Percentiles rank a stretch among this genome's conserved stretches.
Evolutionary conservation across 2,113 vertebrate species (phyloP).

Genomic region (Spermophilus dauricus): DNA sequence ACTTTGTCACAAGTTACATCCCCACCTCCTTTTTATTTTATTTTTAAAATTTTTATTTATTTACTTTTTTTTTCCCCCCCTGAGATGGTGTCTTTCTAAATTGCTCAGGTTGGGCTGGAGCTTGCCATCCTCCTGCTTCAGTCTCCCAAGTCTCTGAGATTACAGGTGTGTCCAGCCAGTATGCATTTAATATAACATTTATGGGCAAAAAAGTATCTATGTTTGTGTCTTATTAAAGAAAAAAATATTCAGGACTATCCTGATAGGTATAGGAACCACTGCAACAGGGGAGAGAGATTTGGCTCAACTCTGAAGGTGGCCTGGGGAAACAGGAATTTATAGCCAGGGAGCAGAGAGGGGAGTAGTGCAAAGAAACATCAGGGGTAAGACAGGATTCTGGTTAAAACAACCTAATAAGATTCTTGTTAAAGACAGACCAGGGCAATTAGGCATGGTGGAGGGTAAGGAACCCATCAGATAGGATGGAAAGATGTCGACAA

Average conservation of each 20-base stretch:
- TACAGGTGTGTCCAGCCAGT: not conserved
- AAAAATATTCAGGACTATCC: not conserved
- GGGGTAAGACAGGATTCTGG: not conserved
- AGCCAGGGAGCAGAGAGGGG: not conserved
- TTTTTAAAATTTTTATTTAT: no score
- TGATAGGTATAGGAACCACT: not conserved
- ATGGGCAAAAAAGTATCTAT: no score
- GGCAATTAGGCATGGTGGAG: not conserved
- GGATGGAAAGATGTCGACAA: not conserved
- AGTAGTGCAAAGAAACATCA: not conserved
- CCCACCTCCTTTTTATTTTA: no score
- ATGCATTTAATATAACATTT: not conserved
- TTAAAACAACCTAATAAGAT: not conserved
- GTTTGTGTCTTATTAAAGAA: not conserved
- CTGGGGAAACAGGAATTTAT: not conserved
- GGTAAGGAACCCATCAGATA: not conserved
- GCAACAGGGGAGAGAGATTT: not conserved
- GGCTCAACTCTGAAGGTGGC: not conserved
- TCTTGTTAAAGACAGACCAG: not conserved
- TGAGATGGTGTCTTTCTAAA: no score
- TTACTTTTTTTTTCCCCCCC: no score
- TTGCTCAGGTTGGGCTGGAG: not conserved
- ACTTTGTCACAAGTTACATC: no score
- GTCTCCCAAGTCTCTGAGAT: no score
- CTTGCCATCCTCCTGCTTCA: no score